Base-by-base conservation (phyloP, 2,888 invertebrate genomes). In the Scelioninae gen. 1 region DNA sequence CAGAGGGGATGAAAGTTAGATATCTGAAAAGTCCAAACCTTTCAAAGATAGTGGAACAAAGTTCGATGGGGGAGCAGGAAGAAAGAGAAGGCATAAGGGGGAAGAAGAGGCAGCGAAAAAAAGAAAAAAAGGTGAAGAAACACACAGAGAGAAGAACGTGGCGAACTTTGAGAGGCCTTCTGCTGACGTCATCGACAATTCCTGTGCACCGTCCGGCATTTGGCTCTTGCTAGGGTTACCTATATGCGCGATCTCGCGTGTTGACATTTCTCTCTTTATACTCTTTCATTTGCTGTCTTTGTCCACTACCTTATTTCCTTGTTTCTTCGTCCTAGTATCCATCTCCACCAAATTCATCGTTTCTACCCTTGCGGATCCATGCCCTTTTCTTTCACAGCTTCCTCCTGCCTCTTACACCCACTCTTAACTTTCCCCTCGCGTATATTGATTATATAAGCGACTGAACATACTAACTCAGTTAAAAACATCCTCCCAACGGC, bases 401-500 rank as follows among this genome's bases (percentile, higher is more conserved):
- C 72, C 75, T 55, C 62, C 72, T 80, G 38, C 84, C 62, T 71
- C 83, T 68, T 55, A 62, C 60, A 72, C 77, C 80, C 81, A 78
- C 82, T 72, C 82, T 84, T 53, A 79, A 77, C 75, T 84, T 86
- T 86, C 87, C 87, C 85, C 87, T 87, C 89, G 88, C 89, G 89
- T 89, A 91, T 91, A 91, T 91, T 90, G 91, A 91, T 91, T 91
- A 90, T 90, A 90, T 91, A 91, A 91, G 89, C 91, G 88, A 89
- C 89, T 86, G 88, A 89, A 88, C 88, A 88, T 91, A 91, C 91
- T 91, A 90, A 86, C 90, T 88, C 84, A 76, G 86, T 90, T 90
- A 88, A 91, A 91, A 91, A 91, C 90, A 90, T 91, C 85, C 87
- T 76, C 77, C 77, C 71, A 84, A 76, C 83, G 79, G 77, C 71